Evolutionary conservation across 2,113 vertebrate species (phyloP).

Genomic region (Rhabdornis inornatus): DNA sequence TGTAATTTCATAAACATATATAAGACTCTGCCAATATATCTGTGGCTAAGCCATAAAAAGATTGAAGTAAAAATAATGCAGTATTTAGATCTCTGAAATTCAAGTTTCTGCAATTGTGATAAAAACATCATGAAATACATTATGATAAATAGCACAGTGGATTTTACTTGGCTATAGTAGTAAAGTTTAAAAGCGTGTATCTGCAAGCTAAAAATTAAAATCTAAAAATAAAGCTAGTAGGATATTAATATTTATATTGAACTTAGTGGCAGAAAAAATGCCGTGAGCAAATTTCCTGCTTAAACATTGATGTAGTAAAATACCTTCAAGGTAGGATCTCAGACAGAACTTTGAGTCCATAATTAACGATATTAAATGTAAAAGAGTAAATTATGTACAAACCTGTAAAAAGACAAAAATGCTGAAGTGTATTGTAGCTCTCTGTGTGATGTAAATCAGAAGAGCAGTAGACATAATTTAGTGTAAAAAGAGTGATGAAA

Average conservation of each 20-base stretch:
- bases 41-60: background rate
- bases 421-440: background rate
- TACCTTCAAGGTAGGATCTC: conserved; percentile 24
- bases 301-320: conserved; percentile 42
- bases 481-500: background rate
- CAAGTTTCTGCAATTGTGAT: background rate
- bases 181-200: background rate
- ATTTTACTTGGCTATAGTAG: background rate
- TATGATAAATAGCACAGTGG: background rate
- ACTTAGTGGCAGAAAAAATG: conserved; percentile 27
- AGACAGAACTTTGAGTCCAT: background rate
- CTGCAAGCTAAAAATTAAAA: conserved; percentile 44
- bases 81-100: background rate
- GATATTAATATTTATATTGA: conserved; percentile 67
- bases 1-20: background rate
- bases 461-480: background rate
- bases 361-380: conserved; percentile 40
- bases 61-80: background rate
- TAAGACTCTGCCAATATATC: background rate
- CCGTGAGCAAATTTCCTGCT: conserved; percentile 33
- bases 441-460: background rate
- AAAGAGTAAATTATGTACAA: conserved; percentile 30
- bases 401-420: background rate
- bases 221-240: conserved; percentile 38
- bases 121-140: background rate